Evolutionary conservation across 2,797 vertebrate genomes (phyloP), one percentile per base, ranked within the genome.

Genomic region (Oophaga sylvatica): DNA sequence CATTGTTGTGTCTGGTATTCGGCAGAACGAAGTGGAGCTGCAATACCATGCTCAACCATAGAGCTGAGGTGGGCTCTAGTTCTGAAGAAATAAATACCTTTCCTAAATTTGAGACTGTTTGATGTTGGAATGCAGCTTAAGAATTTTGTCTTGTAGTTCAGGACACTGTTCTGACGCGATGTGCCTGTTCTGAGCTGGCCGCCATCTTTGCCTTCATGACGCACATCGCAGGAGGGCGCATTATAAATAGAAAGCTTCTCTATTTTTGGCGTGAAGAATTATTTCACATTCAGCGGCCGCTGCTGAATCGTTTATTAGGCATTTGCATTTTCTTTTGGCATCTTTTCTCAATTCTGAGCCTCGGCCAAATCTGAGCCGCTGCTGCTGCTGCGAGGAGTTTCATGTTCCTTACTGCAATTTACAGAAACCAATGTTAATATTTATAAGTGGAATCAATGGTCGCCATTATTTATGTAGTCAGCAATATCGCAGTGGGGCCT

Each of bases 251-350:
- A 65, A 83, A 9, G 12, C 71, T 56, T 77, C 22, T 26, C 20
- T 87, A 83, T 77, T 77, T 77, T 83, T 82, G 80, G 71, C 48
- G 1, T 59, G 22, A 62, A 20, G 60, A 77, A 16, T 56, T 76
- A 77, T 77, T 82, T 77, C 45, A 22, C 26, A 87, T 81, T 71
- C 86, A 29, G 60, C 70, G 65, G 12, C n/a, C 31, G 19, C 20
- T 83, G 57, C 59, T 77, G 20, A 78, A 45, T 59, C 62, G 13
- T 83, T 87, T 78, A 45, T 87, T 35, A 5, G 63, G 8, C 29
- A 77, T 82, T 87, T 67, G 60, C 70, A 76, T 81, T 75, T 87
- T 79, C 75, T 79, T 85, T 81, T 87, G 65, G 68, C 68, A 31
- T 81, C 35, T 53, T 31, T 0, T 53, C 48, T 53, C 48, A 7